A percentile compares a stretch with the other conserved stretches of the same genome.
Conservation (phyloP, 2,113 vertebrate species). For the Edolisoma coerulescens region DNA sequence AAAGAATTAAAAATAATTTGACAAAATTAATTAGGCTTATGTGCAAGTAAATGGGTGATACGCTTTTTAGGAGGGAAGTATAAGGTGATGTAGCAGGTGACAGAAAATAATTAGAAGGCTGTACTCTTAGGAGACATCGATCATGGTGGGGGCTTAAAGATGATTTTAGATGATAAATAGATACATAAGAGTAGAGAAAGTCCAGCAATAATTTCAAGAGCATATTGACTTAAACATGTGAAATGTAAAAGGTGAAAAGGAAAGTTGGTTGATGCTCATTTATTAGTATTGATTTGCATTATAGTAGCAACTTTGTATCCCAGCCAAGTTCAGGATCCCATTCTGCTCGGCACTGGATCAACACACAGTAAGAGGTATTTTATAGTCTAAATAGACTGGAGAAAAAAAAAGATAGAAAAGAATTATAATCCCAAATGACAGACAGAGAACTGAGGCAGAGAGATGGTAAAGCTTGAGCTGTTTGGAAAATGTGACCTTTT, state of each 20-base stretch:
- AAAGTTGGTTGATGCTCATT: conserved; percentile 27
- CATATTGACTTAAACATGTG: neutral
- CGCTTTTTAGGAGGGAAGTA: conserved; percentile 8
- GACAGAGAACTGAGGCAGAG: conserved; percentile 5
- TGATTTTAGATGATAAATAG: neutral
- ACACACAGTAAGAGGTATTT: neutral
- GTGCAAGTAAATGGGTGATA: conserved; percentile 13
- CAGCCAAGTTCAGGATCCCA: conserved; percentile 8
- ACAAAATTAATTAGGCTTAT: conserved; percentile 63
- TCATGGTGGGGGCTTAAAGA: neutral
- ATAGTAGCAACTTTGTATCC: neutral
- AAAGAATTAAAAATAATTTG: conserved; percentile 62
- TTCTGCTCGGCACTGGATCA: neutral
- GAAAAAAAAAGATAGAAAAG: neutral
- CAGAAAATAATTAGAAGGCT: conserved; percentile 22
- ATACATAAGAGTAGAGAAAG: neutral
- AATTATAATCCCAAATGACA: conserved; percentile 26
- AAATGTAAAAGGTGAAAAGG: conserved; percentile 37
- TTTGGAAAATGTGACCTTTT: conserved; percentile 43
- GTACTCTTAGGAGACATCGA: neutral
- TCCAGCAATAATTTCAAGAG: conserved; percentile 3
- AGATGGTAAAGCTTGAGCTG: conserved; percentile 19
- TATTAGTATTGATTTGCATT: conserved; percentile 56
- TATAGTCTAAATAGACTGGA: conserved; percentile 23
- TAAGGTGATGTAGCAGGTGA: conserved; percentile 21